phyloP scores from a whole-genome alignment of 1,140 invertebrate genomes.

The Mycetomoellerius zeteki region DNA sequence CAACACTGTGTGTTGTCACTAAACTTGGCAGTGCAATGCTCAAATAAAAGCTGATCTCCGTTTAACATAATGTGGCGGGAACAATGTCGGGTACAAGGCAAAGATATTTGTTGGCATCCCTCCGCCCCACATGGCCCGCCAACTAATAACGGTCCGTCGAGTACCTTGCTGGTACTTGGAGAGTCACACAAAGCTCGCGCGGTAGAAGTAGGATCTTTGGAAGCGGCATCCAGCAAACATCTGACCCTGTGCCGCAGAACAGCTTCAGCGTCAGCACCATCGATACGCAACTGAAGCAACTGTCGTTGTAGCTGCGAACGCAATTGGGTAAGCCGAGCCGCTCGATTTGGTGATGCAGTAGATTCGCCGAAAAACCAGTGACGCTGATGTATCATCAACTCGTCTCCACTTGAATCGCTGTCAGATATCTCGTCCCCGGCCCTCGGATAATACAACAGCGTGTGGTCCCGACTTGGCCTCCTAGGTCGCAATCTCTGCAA shows the following conservation, averaged over 20 bases:
- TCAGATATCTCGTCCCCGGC: slow-evolving; percentile 86
- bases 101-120: slow-evolving; percentile 89
- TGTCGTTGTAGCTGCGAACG: slow-evolving; percentile 88
- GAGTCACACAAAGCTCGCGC: slow-evolving; percentile 79
- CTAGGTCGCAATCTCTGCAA: slow-evolving; percentile 76
- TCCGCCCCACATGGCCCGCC: slow-evolving; percentile 82
- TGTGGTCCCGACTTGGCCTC: slow-evolving; percentile 82
- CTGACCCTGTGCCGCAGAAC: slow-evolving; percentile 78
- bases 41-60: slow-evolving; percentile 95
- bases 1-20: slow-evolving; percentile 95
- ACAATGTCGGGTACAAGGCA: slow-evolving; percentile 95
- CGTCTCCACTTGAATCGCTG: slow-evolving; percentile 85
- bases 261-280: slow-evolving; percentile 79
- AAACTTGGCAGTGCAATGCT: slow-evolving; percentile 95
- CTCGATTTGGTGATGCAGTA: slow-evolving; percentile 79
- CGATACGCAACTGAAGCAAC: slow-evolving; percentile 85
- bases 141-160: slow-evolving; percentile 84
- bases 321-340: slow-evolving; percentile 86
- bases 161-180: slow-evolving; percentile 81
- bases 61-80: slow-evolving; percentile 95
- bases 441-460: slow-evolving; percentile 84
- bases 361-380: slow-evolving; percentile 84
- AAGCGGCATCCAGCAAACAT: slow-evolving; percentile 80
- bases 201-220: slow-evolving; percentile 79
- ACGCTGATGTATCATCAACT: slow-evolving; percentile 82